Percentiles rank a stretch among this genome's conserved stretches.
Conservation (phyloP, 2,113 vertebrate species). For the Scortum barcoo region DNA sequence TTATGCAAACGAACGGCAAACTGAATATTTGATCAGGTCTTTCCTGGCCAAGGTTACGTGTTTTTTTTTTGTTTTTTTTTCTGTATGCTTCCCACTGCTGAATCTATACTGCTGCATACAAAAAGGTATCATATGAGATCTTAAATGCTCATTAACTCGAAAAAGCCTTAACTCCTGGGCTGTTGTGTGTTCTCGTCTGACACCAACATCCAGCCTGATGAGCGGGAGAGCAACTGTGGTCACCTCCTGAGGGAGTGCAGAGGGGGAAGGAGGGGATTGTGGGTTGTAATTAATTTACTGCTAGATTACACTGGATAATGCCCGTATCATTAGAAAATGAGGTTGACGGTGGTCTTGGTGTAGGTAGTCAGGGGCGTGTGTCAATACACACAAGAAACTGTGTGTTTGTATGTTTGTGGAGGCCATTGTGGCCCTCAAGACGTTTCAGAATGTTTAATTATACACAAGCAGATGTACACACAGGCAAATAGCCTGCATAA, state of each 20-base stretch:
- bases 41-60: constrained; percentile 67
- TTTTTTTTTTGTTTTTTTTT: constrained; percentile 32
- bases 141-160: not conserved
- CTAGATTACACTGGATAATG: constrained; percentile 82
- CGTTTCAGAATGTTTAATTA: constrained; percentile 77
- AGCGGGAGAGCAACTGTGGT: constrained; percentile 43
- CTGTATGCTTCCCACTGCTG: not conserved
- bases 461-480: constrained; percentile 73
- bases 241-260: constrained; percentile 63
- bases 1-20: constrained; percentile 77
- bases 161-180: not conserved
- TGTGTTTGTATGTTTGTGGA: constrained; percentile 53
- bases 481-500: constrained; percentile 65
- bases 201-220: not conserved
- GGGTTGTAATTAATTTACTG: constrained; percentile 84
- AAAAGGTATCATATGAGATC: not conserved
- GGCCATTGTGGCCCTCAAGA: constrained; percentile 64
- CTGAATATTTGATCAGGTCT: constrained; percentile 74
- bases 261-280: constrained; percentile 67
- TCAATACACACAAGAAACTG: constrained; percentile 45
- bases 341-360: constrained; percentile 65
- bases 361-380: constrained; percentile 51
- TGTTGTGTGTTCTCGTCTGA: not conserved
- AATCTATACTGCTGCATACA: not conserved
- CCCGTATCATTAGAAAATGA: constrained; percentile 81